Conservation (phyloP, 2,113 vertebrate species). For the Xiphophorus couchianus region DNA sequence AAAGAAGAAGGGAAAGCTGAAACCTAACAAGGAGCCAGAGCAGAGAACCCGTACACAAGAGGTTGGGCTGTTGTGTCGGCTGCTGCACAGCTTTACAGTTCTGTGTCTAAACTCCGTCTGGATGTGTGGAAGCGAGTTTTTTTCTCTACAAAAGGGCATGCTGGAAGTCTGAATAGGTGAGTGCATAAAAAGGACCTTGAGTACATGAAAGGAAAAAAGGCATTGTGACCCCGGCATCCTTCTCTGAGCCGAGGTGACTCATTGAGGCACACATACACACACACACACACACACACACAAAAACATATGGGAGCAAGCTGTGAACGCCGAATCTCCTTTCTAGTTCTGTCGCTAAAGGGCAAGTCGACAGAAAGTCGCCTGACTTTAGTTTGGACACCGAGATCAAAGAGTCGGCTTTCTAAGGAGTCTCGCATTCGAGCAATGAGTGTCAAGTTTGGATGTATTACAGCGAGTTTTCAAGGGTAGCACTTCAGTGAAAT, state of each 20-base stretch:
- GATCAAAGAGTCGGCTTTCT: neutral
- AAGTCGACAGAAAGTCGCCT: neutral
- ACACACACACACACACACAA: neutral
- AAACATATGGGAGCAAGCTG: conserved; percentile 22
- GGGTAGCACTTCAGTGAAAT: neutral
- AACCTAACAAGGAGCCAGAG: conserved; percentile 3
- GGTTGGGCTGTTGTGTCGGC: conserved; percentile 6
- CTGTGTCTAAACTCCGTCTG: neutral
- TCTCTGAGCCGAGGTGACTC: conserved; percentile 14
- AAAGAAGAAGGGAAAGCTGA: neutral
- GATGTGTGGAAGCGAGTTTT: neutral
- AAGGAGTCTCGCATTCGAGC: neutral
- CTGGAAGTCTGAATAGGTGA: neutral
- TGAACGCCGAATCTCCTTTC: neutral
- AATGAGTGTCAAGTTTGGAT: neutral
- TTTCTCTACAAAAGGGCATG: neutral
- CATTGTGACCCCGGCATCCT: conserved; percentile 1
- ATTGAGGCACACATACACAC: neutral
- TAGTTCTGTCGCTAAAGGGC: conserved; percentile 2
- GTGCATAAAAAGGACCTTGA: neutral
- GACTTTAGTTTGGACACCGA: neutral
- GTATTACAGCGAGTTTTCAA: neutral
- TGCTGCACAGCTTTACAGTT: neutral
- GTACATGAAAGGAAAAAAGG: neutral
- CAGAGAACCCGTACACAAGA: neutral